Evolutionary conservation across 1,140 invertebrate species (phyloP), one percentile per base, ranked within the genome.

Genomic region (Musca vetustissima): DNA sequence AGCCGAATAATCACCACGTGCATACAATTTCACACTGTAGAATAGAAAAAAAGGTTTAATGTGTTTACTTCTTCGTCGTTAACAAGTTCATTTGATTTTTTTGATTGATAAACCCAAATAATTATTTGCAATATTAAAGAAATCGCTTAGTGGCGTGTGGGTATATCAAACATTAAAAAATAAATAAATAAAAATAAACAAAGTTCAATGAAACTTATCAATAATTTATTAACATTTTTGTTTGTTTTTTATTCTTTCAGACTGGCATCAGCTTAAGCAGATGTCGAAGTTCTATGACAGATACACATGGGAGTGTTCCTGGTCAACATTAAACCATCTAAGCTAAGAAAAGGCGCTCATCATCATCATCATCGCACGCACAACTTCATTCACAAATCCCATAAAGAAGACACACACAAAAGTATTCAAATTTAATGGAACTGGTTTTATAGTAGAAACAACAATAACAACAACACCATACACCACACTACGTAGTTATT

Each of bases 381-480:
- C 36, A n/a, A 43, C 36, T 6, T 9, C 36, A 13, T 43, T 43
- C 36, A 43, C 36, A 28, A 28, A 28, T 4, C 28, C 3, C 28
- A 3, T 28, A 4, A 4, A n/a, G n/a, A n/a, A n/a, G n/a, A 28
- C 11, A 2, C 36, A 43, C 2, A 43, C 4, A 61, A 28, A 21
- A 61, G 57, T 61, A 61, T 61, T 61, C 57, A 43, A 36, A 61
- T 36, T 17, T 61, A 36, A 61, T 43, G 36, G 19, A 43, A 61
- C 28, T 19, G 57, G 21, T 52, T 19, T 19, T 43, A 13, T 9
- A 52, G 17, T n/a, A n/a, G 4, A 52, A 52, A 21, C 21, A 19
- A 21, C 21, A 19, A 19, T 21, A 52, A n/a, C 49, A 2, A 2
- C 4, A 50, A 43, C 36, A 13, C 36, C 36, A 43, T 2, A 43